Evolutionary conservation across 2,797 vertebrate genomes (phyloP).

Genomic region (Miichthys miiuy): DNA sequence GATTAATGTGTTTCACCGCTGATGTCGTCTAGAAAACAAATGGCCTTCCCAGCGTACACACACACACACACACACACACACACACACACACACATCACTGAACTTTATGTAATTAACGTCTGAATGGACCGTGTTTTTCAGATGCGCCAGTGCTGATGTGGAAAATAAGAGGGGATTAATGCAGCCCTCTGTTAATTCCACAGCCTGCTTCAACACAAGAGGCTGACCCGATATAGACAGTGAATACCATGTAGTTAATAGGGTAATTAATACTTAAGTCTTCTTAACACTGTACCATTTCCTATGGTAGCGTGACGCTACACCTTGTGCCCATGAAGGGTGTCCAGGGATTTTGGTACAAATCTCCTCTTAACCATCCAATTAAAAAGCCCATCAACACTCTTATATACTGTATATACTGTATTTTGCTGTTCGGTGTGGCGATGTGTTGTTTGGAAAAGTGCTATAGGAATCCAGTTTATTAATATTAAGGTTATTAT

Average conservation of each 20-base stretch:
- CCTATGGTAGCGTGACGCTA: slow-evolving; percentile 63
- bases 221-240: slow-evolving; percentile 74
- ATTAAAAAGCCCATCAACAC: slow-evolving; percentile 68
- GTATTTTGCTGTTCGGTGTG: slow-evolving; percentile 37
- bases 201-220: slow-evolving; percentile 76
- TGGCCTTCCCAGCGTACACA: slow-evolving; percentile 54
- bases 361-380: slow-evolving; percentile 74
- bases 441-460: slow-evolving; percentile 29
- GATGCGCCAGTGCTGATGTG: slow-evolving; percentile 79
- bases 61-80: slow-evolving; percentile 11
- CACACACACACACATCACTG: slow-evolving; percentile 57
- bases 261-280: slow-evolving; percentile 83
- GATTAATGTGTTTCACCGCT: slow-evolving; percentile 81
- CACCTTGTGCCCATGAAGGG: slow-evolving; percentile 72
- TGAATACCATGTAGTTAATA: slow-evolving; percentile 78
- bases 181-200: slow-evolving; percentile 79
- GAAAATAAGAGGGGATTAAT: slow-evolving; percentile 83
- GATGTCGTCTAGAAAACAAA: slow-evolving; percentile 81
- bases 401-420: slow-evolving; percentile 24
- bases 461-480: slow-evolving; percentile 3
- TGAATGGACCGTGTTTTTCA: slow-evolving; percentile 75
- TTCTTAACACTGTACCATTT: slow-evolving; percentile 74
- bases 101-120: slow-evolving; percentile 82
- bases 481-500: not conserved
- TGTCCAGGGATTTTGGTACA: slow-evolving; percentile 73